Evolutionary conservation across 2,797 vertebrate genomes (phyloP).

Genomic region (Sebastes diaconus): DNA sequence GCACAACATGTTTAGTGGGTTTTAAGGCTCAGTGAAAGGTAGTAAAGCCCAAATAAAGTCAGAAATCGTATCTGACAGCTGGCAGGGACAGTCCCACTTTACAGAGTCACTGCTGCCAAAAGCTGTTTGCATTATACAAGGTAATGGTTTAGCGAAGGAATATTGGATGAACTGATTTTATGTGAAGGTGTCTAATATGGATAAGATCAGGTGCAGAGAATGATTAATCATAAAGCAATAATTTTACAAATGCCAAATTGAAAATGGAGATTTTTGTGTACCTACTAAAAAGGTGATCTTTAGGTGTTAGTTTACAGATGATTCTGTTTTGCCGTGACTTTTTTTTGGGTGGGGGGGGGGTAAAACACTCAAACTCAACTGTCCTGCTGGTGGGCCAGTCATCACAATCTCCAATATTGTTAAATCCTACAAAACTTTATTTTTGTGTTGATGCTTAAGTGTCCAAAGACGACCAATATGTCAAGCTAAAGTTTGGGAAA

Average conservation of each 20-base stretch:
- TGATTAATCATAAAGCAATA: not conserved
- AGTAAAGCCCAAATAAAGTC: not conserved
- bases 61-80: not conserved
- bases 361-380: not conserved
- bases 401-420: not conserved
- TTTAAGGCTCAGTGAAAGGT: not conserved
- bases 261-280: not conserved
- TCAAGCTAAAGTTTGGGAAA: not conserved
- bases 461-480: not conserved
- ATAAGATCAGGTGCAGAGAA: not conserved
- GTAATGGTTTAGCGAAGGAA: not conserved
- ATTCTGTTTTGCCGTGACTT: not conserved
- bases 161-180: not conserved
- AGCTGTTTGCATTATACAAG: not conserved
- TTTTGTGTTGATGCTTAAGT: not conserved
- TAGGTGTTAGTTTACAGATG: no score
- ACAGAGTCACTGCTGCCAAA: not conserved
- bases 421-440: not conserved
- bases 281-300: not conserved
- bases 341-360: not conserved
- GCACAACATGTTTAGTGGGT: not conserved
- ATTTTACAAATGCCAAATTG: not conserved
- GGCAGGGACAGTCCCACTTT: not conserved
- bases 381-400: not conserved
- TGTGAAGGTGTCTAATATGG: not conserved